A percentile compares a stretch with the other conserved stretches of the same genome.
Evolutionary conservation across 2,888 invertebrate genomes (phyloP).

Genomic region (Sturmia bella): DNA sequence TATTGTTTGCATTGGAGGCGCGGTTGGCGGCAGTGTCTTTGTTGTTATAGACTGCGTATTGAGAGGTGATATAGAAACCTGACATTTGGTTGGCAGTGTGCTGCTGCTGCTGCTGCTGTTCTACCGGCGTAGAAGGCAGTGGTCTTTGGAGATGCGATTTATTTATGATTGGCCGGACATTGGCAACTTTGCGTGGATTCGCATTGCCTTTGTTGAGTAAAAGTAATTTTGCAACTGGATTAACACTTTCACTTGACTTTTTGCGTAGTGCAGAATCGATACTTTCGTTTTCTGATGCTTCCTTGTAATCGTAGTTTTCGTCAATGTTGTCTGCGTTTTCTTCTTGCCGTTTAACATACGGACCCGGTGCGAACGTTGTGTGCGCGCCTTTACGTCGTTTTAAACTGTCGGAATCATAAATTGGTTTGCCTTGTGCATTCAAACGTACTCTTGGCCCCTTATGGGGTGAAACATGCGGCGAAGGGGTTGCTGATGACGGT

Average conservation of each 20-base stretch:
- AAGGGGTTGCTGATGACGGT: constrained; percentile 62
- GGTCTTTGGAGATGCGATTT: constrained; percentile 72
- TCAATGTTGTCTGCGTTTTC: constrained; percentile 40
- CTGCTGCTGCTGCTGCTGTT: constrained; percentile 55
- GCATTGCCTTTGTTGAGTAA: constrained; percentile 76
- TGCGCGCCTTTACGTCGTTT: constrained; percentile 89
- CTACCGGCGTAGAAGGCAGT: constrained; percentile 60
- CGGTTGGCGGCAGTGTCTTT: constrained; percentile 73
- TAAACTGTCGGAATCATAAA: constrained; percentile 93
- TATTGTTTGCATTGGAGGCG: constrained; percentile 15
- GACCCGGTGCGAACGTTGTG: constrained; percentile 94
- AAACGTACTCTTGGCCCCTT: constrained; percentile 86
- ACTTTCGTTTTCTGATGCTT: constrained; percentile 72
- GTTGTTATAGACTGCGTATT: constrained; percentile 59
- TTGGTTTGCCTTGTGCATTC: constrained; percentile 93
- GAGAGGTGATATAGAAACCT: constrained; percentile 60
- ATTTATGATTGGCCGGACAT: constrained; percentile 79
- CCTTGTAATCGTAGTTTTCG: constrained; percentile 29
- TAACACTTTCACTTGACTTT: constrained; percentile 75
- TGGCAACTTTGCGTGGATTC: constrained; percentile 79
- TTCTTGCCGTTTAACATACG: constrained; percentile 87
- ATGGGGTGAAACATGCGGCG: constrained; percentile 69
- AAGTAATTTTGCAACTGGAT: constrained; percentile 73
- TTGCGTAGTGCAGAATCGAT: constrained; percentile 56
- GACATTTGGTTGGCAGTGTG: constrained; percentile 63